These are phyloP conservation scores for Gavialis gangeticus DNA, from an alignment of 2,113 vertebrate species.

Conservation along the genomic window DNA sequence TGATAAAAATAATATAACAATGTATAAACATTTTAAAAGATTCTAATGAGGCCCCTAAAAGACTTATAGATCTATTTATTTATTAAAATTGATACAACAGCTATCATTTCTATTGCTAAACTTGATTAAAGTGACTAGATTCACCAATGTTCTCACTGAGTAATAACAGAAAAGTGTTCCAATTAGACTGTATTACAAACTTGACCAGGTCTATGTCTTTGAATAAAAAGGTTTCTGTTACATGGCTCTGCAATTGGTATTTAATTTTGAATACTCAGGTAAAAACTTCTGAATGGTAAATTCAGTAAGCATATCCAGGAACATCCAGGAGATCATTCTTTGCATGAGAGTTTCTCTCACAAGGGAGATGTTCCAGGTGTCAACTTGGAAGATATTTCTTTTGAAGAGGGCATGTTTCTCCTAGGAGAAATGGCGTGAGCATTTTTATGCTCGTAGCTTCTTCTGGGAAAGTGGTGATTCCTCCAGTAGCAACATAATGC, in stretches of 20 bases:
- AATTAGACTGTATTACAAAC: background rate
- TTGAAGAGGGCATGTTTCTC: no score
- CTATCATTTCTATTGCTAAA: background rate
- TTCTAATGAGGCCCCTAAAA: background rate
- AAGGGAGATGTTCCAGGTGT: no score
- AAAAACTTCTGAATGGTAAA: slow-evolving; percentile 10
- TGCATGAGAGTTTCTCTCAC: no score
- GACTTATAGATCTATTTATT: background rate
- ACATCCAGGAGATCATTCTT: no score
- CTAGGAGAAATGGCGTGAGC: no score
- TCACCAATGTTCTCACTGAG: background rate
- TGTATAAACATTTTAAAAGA: background rate
- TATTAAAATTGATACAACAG: background rate
- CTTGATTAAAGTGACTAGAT: background rate
- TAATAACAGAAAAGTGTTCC: background rate
- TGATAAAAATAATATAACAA: background rate
- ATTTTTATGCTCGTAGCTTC: no score
- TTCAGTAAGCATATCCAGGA: background rate
- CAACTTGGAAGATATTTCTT: no score
- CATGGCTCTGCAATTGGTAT: background rate
- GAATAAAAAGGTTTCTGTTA: background rate
- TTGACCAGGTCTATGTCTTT: background rate
- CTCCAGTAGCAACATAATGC: no score
- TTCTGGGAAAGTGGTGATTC: no score
- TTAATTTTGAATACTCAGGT: background rate